These are phyloP conservation scores for Heliconius hewitsoni DNA, from an alignment of 1,140 invertebrate species.

Conservation along the genomic window DNA sequence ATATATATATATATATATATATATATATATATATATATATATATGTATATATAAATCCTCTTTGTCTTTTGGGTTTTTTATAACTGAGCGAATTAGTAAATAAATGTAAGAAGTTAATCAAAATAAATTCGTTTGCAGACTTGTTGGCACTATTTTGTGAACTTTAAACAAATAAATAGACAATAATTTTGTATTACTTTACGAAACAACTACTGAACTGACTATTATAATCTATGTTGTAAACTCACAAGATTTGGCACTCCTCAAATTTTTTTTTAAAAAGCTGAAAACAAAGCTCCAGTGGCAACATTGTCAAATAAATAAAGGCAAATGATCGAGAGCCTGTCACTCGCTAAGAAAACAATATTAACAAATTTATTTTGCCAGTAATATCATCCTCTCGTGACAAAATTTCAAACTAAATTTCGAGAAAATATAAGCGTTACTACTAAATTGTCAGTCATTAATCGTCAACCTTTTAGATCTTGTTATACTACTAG, in stretches of 20 bases:
- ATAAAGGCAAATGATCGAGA: slow-evolving; percentile 39
- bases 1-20: no score
- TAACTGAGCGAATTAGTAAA: no score
- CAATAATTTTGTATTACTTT: background rate
- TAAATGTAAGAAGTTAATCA: no score
- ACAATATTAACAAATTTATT: slow-evolving; percentile 38
- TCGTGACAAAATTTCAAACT: slow-evolving; percentile 17
- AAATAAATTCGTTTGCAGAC: no score
- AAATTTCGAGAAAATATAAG: background rate
- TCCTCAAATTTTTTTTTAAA: slow-evolving; percentile 16
- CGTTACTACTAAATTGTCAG: background rate
- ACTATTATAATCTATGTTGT: background rate
- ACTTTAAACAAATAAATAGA: no score
- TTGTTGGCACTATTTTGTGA: no score
- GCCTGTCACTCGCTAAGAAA: slow-evolving; percentile 34
- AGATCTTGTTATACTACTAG: background rate
- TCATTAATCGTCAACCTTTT: background rate
- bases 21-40: no score
- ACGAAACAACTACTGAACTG: background rate
- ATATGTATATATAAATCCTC: no score
- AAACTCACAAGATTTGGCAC: background rate
- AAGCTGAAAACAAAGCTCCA: slow-evolving; percentile 35
- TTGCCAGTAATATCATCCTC: slow-evolving; percentile 19
- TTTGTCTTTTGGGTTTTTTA: no score
- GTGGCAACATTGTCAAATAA: slow-evolving; percentile 34